Evolutionary conservation across 2,113 vertebrate species (phyloP).

Genomic region (Odontophorus gujanensis): DNA sequence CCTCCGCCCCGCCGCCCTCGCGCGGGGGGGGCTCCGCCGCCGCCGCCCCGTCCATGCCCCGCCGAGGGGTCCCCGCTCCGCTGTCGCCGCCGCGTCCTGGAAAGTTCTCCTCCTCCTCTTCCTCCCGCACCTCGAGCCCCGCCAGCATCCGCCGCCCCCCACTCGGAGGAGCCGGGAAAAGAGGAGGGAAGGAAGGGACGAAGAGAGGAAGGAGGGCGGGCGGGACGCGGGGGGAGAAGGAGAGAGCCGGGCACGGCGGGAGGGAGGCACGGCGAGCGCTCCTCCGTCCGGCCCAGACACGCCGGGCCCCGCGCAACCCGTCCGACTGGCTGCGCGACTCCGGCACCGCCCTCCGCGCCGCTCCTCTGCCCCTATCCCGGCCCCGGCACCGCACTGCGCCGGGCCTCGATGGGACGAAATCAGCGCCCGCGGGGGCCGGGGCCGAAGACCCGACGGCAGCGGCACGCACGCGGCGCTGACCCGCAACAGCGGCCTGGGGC

Average conservation of each 20-base stretch:
- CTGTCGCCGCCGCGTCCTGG: constrained; percentile 19
- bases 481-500: no score
- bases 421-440: no score
- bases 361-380: constrained; percentile 63
- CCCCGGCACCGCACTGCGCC: no score
- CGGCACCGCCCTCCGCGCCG: constrained; percentile 74
- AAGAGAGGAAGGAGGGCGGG: background rate
- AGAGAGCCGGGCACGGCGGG: background rate
- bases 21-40: constrained; percentile 46
- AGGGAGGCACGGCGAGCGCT: constrained; percentile 17
- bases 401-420: no score
- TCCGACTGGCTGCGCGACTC: constrained; percentile 88
- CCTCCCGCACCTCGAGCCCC: constrained; percentile 3
- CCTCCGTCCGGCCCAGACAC: constrained; percentile 66
- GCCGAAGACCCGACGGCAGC: no score
- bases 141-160: background rate
- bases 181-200: background rate
- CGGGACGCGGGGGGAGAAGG: background rate
- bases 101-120: background rate
- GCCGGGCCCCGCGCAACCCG: constrained; percentile 82
- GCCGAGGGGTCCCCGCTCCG: background rate
- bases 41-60: constrained; percentile 22
- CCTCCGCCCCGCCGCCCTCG: constrained; percentile 58
- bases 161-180: background rate
- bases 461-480: no score